Conservation (phyloP, 2,797 vertebrate species). For the Tinamus major region DNA sequence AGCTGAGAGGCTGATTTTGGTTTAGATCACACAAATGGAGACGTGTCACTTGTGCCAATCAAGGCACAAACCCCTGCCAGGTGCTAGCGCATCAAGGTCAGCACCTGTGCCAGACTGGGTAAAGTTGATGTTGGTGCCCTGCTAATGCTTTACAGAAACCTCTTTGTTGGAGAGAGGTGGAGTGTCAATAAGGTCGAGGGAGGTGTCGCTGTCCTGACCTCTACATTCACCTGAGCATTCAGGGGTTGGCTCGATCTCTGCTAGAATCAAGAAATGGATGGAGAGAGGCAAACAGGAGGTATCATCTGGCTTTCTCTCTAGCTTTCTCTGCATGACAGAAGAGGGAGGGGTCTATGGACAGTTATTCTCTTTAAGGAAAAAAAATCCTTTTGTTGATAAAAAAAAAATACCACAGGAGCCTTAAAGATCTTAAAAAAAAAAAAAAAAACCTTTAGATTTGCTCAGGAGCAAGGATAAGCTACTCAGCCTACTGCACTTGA, state of each 20-base stretch:
- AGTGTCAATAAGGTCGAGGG: background rate
- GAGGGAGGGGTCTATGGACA: background rate
- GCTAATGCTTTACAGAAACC: slow-evolving; percentile 8
- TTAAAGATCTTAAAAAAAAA: background rate
- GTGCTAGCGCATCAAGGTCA: background rate
- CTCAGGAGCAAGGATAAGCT: background rate
- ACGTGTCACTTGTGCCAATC: background rate
- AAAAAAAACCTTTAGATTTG: background rate
- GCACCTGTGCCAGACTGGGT: background rate
- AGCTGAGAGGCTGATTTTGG: background rate
- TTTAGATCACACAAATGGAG: background rate
- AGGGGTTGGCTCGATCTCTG: background rate
- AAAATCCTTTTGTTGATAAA: background rate
- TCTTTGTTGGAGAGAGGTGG: background rate
- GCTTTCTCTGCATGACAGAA: background rate
- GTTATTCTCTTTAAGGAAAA: background rate
- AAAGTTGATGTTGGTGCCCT: background rate
- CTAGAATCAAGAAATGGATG: background rate
- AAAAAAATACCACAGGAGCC: background rate
- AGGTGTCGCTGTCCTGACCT: background rate
- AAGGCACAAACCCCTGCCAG: too few species aligned
- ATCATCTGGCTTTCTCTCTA: background rate
- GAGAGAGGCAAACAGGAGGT: background rate
- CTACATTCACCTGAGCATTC: background rate
- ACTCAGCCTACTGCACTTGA: background rate